These are phyloP conservation scores for Stomatorhinus walkeri DNA, from an alignment of 2,797 vertebrate species.

Conservation along the genomic window DNA sequence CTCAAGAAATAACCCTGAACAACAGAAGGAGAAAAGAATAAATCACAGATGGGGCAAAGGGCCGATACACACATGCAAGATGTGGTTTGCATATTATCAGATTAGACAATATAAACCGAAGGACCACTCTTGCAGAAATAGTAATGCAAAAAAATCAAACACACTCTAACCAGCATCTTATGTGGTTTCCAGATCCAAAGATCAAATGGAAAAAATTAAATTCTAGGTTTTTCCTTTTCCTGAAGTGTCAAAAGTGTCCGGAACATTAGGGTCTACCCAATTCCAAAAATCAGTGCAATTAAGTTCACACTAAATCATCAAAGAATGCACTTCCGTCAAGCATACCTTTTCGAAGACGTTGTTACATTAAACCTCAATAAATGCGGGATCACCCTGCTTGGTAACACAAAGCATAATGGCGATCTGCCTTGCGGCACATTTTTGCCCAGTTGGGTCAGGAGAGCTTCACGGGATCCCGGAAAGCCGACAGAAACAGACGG, in stretches of 20 bases:
- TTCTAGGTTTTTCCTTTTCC: background rate
- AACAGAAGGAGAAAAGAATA: background rate
- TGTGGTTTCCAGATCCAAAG: background rate
- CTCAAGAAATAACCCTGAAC: constrained; percentile 1
- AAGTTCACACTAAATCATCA: background rate
- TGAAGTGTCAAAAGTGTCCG: background rate
- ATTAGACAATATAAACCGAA: background rate
- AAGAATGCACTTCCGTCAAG: background rate
- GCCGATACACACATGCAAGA: background rate
- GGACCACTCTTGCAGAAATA: background rate
- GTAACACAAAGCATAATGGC: background rate
- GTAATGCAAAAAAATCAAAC: background rate
- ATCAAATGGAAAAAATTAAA: background rate
- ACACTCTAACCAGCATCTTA: background rate
- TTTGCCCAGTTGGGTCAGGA: background rate
- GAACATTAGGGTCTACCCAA: background rate
- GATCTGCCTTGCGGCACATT: background rate
- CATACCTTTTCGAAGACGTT: background rate
- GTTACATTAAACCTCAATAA: background rate
- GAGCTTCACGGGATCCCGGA: background rate
- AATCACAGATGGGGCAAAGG: background rate
- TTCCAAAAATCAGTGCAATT: background rate
- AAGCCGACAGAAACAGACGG: background rate
- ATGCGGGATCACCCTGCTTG: background rate
- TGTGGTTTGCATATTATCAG: background rate